These are phyloP conservation scores for Elymnias hypermnestra DNA, from an alignment of 1,140 invertebrate species.

Conservation along the genomic window DNA sequence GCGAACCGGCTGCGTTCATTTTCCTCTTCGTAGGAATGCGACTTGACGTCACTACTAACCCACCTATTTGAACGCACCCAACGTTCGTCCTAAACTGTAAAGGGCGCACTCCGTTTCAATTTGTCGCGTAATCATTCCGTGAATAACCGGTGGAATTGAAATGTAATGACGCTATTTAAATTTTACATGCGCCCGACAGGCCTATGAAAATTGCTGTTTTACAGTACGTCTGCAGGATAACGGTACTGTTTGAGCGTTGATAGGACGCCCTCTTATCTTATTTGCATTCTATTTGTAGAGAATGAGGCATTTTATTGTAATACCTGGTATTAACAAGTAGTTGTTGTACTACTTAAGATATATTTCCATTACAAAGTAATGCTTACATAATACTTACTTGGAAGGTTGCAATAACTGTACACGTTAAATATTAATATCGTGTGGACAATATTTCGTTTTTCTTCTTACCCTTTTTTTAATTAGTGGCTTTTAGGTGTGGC, in stretches of 20 bases:
- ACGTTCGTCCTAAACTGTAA: slow-evolving; percentile 5
- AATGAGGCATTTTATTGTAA: slow-evolving; percentile 39
- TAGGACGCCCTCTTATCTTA: slow-evolving; percentile 37
- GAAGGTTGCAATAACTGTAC: background rate
- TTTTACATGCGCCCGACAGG: slow-evolving; percentile 19
- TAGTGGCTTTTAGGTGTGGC: no score
- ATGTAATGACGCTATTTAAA: slow-evolving; percentile 32
- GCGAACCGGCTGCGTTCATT: slow-evolving; percentile 57
- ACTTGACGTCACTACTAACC: slow-evolving; percentile 46
- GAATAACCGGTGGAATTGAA: slow-evolving; percentile 41
- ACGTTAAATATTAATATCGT: background rate
- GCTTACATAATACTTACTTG: slow-evolving; percentile 15
- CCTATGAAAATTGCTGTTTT: slow-evolving; percentile 29
- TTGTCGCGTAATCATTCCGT: slow-evolving; percentile 25
- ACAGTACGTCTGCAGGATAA: slow-evolving; percentile 34
- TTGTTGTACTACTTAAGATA: slow-evolving; percentile 19
- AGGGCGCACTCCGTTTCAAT: slow-evolving; percentile 21
- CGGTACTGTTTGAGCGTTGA: slow-evolving; percentile 38
- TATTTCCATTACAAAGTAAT: slow-evolving; percentile 9
- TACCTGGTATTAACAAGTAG: slow-evolving; percentile 35
- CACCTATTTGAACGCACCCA: slow-evolving; percentile 27
- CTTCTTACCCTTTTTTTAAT: no score
- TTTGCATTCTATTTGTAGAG: slow-evolving; percentile 49
- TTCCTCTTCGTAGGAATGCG: slow-evolving; percentile 64
- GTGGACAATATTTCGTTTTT: background rate